Evolutionary conservation across 2,797 vertebrate genomes (phyloP).

Genomic region (Todus mexicanus): DNA sequence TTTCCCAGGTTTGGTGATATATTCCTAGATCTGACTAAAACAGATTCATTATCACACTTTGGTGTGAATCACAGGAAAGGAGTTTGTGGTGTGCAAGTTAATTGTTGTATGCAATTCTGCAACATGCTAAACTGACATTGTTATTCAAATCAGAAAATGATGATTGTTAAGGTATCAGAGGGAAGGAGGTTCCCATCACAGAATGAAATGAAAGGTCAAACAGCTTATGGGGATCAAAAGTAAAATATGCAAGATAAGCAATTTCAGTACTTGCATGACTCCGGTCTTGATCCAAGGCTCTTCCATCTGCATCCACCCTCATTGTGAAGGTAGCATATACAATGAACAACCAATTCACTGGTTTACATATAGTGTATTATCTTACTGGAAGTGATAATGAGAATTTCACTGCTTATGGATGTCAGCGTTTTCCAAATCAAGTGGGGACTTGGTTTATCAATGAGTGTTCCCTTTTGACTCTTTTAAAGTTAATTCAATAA

Average conservation of each 20-base stretch:
- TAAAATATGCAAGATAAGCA: not conserved
- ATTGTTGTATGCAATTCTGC: not conserved
- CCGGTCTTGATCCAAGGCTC: not conserved
- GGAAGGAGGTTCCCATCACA: constrained; percentile 10
- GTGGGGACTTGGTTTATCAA: not conserved
- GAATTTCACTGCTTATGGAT: not conserved
- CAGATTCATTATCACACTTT: not conserved
- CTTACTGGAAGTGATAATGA: not conserved
- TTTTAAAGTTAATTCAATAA: not conserved
- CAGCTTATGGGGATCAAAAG: not conserved
- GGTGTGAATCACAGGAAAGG: not conserved
- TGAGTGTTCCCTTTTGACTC: not conserved
- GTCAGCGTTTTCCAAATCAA: not conserved
- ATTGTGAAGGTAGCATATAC: not conserved
- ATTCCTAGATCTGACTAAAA: constrained; percentile 6
- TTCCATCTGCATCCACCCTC: not conserved
- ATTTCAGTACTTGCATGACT: not conserved
- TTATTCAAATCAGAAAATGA: constrained; percentile 16
- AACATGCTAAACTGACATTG: not conserved
- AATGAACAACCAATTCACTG: not conserved
- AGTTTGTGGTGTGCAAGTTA: not conserved
- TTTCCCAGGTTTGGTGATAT: not conserved
- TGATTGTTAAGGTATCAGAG: not conserved
- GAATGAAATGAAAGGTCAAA: constrained; percentile 36
- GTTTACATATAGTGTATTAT: not conserved